Conservation (phyloP, 2,797 vertebrate genomes). For the Oreochromis grahami region DNA sequence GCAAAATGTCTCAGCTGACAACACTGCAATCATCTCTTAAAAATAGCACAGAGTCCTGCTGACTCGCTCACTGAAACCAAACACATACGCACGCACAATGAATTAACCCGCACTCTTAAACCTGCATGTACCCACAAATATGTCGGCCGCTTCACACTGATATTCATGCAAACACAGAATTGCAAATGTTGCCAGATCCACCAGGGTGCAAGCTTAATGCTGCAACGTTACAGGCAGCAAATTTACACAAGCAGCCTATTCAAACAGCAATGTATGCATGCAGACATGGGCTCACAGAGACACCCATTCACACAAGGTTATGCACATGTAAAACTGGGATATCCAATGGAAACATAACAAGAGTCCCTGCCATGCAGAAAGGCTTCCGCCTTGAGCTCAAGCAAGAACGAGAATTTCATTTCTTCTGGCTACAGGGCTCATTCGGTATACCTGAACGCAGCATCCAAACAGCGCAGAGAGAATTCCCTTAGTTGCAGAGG, state of each 20-base stretch:
- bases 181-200: neutral
- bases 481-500: neutral
- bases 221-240: neutral
- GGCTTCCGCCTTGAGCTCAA: conserved; percentile 8
- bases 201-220: neutral
- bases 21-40: conserved; percentile 3
- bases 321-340: conserved; percentile 11
- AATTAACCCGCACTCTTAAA: neutral
- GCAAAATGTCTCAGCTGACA: conserved; percentile 11
- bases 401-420: conserved; percentile 16
- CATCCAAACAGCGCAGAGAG: neutral
- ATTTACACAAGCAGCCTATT: conserved; percentile 37
- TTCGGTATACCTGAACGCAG: conserved; percentile 26
- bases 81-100: neutral
- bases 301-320: conserved; percentile 24
- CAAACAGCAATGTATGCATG: conserved; percentile 10
- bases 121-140: neutral
- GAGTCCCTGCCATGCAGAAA: conserved; percentile 22
- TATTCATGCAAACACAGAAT: neutral
- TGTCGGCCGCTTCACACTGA: neutral
- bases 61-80: neutral
- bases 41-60: neutral
- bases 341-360: conserved; percentile 22
- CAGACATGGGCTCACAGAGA: conserved; percentile 14
- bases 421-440: neutral